A percentile compares a stretch with the other conserved stretches of the same genome.
phyloP scores from a whole-genome alignment of 2,797 vertebrate species.

The Gymnoscopelus microlampas region DNA sequence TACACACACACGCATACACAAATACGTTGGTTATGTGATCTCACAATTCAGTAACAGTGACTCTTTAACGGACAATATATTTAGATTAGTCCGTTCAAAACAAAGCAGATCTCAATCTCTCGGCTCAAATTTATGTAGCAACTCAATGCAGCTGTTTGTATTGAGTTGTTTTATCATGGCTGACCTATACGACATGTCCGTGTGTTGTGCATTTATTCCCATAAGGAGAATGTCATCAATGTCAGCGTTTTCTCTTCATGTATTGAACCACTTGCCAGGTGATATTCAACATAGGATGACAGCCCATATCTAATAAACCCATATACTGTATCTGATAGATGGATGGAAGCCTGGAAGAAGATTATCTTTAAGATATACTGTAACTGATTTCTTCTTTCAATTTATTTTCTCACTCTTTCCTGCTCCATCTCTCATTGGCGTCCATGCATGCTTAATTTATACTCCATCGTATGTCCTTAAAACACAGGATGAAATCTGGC shows the following conservation, averaged over 20 bases:
- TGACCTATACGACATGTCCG: conserved; percentile 60
- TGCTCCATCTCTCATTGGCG: no score
- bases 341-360: neutral
- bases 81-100: conserved; percentile 29
- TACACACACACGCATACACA: neutral
- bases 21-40: conserved; percentile 1
- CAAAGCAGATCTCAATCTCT: conserved; percentile 34
- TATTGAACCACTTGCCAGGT: neutral
- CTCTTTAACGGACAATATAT: conserved; percentile 2
- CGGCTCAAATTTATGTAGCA: conserved; percentile 17
- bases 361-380: neutral
- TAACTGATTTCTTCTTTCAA: neutral
- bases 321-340: neutral
- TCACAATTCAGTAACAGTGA: neutral
- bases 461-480: no score
- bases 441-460: no score
- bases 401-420: neutral
- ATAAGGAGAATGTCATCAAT: conserved; percentile 51
- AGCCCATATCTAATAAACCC: neutral
- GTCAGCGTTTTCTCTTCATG: conserved; percentile 18
- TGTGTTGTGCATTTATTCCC: conserved; percentile 46
- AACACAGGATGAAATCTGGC: no score
- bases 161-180: conserved; percentile 36
- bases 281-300: neutral
- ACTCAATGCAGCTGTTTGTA: conserved; percentile 7